Evolutionary conservation across 2,888 invertebrate species (phyloP).

Genomic region (Phortica magna): DNA sequence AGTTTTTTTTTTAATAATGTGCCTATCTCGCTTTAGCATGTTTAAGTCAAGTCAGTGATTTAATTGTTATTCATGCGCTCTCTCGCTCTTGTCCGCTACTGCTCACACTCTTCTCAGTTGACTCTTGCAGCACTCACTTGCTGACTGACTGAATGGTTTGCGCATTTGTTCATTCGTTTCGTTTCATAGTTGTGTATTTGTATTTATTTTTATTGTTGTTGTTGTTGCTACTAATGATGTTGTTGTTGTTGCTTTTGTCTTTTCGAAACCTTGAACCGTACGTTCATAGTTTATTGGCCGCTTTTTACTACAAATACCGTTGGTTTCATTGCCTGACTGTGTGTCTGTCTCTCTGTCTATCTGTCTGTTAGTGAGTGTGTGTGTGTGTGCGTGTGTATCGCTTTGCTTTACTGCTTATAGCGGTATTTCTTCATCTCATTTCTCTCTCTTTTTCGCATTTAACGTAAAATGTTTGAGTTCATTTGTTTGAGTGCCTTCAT

Average conservation of each 20-base stretch:
- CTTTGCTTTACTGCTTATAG: constrained; percentile 23
- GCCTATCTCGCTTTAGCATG: constrained; percentile 6
- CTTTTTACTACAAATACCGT: constrained; percentile 75
- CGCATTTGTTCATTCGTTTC: constrained; percentile 36
- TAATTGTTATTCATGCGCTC: constrained; percentile 66
- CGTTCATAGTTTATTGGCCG: constrained; percentile 74
- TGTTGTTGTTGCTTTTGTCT: constrained; percentile 50
- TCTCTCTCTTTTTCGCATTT: constrained; percentile 28
- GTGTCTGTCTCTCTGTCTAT: constrained; percentile 40
- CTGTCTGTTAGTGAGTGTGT: constrained; percentile 19
- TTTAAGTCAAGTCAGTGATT: constrained; percentile 52
- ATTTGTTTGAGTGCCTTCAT: constrained; percentile 14
- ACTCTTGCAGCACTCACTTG: constrained; percentile 19
- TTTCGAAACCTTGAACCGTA: constrained; percentile 74
- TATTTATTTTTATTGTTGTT: too few species aligned
- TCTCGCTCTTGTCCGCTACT: constrained; percentile 15
- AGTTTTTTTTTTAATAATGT: background rate
- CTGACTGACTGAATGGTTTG: constrained; percentile 30
- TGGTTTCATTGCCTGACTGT: constrained; percentile 45
- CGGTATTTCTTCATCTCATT: constrained; percentile 43
- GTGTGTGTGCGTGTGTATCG: constrained; percentile 15
- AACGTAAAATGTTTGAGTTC: background rate
- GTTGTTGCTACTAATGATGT: constrained; percentile 48
- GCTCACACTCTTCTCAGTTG: background rate
- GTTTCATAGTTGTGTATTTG: constrained; percentile 18